Evolutionary conservation across 2,888 invertebrate genomes (phyloP), one percentile per base, ranked within the genome.

Genomic region (Lumbricus terrestris): DNA sequence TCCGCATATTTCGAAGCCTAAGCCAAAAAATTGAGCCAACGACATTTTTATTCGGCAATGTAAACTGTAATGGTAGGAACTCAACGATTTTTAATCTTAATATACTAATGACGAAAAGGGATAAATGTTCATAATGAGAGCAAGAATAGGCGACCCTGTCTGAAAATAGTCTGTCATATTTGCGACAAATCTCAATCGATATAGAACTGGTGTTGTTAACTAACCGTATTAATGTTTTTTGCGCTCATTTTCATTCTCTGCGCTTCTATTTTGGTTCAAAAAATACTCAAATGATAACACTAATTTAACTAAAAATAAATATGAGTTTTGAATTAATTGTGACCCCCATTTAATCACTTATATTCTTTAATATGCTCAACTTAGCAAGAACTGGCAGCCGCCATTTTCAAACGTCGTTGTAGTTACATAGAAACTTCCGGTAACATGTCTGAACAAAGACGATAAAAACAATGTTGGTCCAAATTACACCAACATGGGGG

Each of bases 381-480:
- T n/a, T 35, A 37, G 37, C 85, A 85, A 2, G 33, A 35, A n/a
- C 85, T 33, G 85, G n/a, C 35, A 15, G 37, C 16, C 85, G 33
- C 85, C 85, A 85, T 85, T 85, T 85, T 85, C 37, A 85, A 85
- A 85, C 85, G 85, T 85, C 37, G 85, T 85, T 85, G 85, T 85
- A 85, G 85, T 35, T 35, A 85, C 85, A 34, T 34, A 34, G 85
- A 23, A 85, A 69, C 69, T 69, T 69, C 69, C 69, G 69, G 69
- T 69, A n/a, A 69, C 69, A 69, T 29, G n/a, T 69, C n/a, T 29
- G 16, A 69, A 69, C 69, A n/a, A 69, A 69, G 69, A n/a, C n/a
- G 29, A 69, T 69, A 11, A n/a, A n/a, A n/a, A n/a, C 69, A 11
- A 13, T n/a, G n/a, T 69, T 6, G 18, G 11, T 47, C 18, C 18